Conservation (phyloP, 2,797 vertebrate species). For the Onychomys arenicola region DNA sequence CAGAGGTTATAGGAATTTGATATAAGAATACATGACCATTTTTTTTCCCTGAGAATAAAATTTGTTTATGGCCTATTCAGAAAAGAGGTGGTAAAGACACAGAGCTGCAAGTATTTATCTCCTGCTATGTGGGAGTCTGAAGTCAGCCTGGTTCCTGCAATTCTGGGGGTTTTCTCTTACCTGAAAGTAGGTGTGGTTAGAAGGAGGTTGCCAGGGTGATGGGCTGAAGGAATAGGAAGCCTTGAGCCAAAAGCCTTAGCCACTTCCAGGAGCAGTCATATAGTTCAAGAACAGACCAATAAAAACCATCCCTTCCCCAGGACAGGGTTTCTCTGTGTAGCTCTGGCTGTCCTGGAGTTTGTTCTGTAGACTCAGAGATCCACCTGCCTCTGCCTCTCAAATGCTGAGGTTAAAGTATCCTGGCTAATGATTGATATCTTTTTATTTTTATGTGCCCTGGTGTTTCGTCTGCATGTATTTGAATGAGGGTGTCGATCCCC, state of each 20-base stretch:
- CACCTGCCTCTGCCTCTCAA: neutral
- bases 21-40: conserved; percentile 67
- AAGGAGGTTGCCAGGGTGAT: neutral
- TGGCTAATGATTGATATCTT: neutral
- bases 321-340: neutral
- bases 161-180: neutral
- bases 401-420: neutral
- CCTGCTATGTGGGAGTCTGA: neutral
- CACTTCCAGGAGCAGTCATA: neutral
- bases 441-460: neutral
- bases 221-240: neutral
- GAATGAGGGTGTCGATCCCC: neutral
- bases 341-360: neutral
- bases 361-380: neutral
- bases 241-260: neutral
- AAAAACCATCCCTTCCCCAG: too few species aligned
- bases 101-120: conserved; percentile 40
- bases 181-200: neutral
- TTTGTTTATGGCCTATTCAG: conserved; percentile 60
- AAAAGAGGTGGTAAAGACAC: conserved; percentile 58
- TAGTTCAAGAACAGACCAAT: neutral
- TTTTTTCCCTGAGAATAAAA: conserved; percentile 53
- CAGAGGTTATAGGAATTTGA: conserved; percentile 60
- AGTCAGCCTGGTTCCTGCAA: neutral
- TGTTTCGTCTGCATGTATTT: neutral